A percentile compares a stretch with the other conserved stretches of the same genome.
Evolutionary conservation across 2,113 vertebrate species (phyloP).

Genomic region (Chascanopsetta lugubris): DNA sequence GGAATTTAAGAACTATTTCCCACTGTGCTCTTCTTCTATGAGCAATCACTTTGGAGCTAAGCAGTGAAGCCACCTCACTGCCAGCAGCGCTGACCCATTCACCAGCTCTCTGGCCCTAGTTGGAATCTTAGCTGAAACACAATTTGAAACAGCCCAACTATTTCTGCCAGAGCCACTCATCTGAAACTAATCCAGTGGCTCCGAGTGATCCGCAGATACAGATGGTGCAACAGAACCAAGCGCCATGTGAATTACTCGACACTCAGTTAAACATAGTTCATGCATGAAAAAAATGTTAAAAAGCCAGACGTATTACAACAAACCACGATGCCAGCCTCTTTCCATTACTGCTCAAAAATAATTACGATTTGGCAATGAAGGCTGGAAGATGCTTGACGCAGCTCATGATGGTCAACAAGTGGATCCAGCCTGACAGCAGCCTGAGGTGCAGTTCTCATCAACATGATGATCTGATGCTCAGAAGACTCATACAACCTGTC

Average conservation of each 20-base stretch:
- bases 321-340: not conserved
- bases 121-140: constrained; percentile 75
- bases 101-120: constrained; percentile 60
- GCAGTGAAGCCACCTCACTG: constrained; percentile 6
- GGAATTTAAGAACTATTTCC: not conserved
- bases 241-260: constrained; percentile 14
- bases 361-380: not conserved
- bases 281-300: too few species aligned
- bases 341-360: not conserved
- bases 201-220: constrained; percentile 37
- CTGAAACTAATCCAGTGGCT: constrained; percentile 77
- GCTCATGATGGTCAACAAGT: constrained; percentile 27
- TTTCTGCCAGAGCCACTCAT: constrained; percentile 65
- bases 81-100: constrained; percentile 53
- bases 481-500: constrained; percentile 60
- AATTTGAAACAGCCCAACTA: constrained; percentile 76
- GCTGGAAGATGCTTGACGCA: not conserved
- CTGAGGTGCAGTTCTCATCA: constrained; percentile 52
- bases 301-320: not conserved
- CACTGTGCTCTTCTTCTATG: constrained; percentile 9
- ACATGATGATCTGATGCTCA: constrained; percentile 31
- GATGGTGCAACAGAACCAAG: constrained; percentile 48
- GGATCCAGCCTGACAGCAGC: constrained; percentile 58
- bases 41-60: not conserved
- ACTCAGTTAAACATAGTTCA: not conserved